These are phyloP conservation scores for Tetanocera ferruginea DNA, from an alignment of 2,888 invertebrate species.

Conservation along the genomic window DNA sequence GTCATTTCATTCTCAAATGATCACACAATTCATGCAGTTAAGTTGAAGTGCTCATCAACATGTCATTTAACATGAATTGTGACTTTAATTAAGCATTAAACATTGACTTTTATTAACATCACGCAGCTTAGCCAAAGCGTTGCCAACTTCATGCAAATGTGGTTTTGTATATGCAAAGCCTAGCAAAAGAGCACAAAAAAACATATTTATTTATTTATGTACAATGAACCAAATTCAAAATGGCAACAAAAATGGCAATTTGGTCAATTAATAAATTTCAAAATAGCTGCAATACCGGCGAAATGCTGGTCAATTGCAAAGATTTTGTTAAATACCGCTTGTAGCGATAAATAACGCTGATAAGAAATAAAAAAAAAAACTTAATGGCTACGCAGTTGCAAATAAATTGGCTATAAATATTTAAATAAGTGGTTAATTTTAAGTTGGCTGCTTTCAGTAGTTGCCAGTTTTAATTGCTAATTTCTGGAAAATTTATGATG, in stretches of 20 bases:
- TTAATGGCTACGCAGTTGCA: not conserved
- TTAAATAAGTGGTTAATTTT: not conserved
- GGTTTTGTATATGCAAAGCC: not conserved
- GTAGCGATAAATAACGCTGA: conserved; percentile 26
- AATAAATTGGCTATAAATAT: conserved; percentile 9
- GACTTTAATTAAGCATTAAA: conserved; percentile 47
- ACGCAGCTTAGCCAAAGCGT: not conserved
- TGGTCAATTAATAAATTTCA: conserved; percentile 24
- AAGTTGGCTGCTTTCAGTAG: not conserved
- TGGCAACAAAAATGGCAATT: not conserved
- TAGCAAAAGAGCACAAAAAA: too few species aligned
- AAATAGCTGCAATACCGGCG: conserved; percentile 6
- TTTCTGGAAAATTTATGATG: not conserved
- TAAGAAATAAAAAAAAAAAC: conserved; percentile 10
- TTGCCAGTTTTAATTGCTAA: not conserved
- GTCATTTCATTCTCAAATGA: conserved; percentile 41
- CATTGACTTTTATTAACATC: conserved; percentile 18
- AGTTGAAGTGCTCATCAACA: conserved; percentile 57
- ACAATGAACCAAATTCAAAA: not conserved
- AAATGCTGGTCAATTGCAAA: not conserved
- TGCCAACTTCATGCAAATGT: not conserved
- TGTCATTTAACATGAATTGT: conserved; percentile 56
- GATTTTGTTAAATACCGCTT: not conserved
- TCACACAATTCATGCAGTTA: conserved; percentile 57
- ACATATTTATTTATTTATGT: too few species aligned